phyloP scores from a whole-genome alignment of 2,888 invertebrate genomes.

The Nymphalis urticae region DNA sequence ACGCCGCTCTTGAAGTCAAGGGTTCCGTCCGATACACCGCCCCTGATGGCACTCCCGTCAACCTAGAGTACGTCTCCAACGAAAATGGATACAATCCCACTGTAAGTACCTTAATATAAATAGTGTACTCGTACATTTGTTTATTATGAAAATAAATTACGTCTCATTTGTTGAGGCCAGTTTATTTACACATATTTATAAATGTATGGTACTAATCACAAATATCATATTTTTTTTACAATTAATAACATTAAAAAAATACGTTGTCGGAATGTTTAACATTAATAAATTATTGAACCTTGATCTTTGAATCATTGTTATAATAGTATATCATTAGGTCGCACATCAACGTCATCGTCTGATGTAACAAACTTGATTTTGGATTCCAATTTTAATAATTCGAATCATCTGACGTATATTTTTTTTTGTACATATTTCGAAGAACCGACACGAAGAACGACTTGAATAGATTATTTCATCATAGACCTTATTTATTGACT shows the following conservation, averaged over 20 bases:
- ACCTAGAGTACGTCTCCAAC: constrained; percentile 74
- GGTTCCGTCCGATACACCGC: constrained; percentile 76
- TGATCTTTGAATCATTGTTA: constrained; percentile 39
- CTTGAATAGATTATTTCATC: no score
- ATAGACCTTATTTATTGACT: no score
- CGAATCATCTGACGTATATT: no score
- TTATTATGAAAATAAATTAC: background rate
- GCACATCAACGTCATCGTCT: constrained; percentile 6
- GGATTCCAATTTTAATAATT: constrained; percentile 9
- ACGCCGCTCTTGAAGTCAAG: constrained; percentile 61
- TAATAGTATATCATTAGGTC: constrained; percentile 28
- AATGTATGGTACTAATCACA: no score
- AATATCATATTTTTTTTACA: no score
- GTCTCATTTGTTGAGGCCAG: background rate
- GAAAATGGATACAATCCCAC: constrained; percentile 73
- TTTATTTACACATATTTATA: no score
- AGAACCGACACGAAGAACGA: no score
- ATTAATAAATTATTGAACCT: constrained; percentile 27
- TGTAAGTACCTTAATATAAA: constrained; percentile 42
- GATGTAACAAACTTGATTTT: constrained; percentile 17
- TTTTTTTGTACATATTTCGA: no score
- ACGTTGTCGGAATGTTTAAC: background rate
- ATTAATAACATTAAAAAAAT: background rate
- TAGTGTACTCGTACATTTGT: background rate
- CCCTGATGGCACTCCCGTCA: constrained; percentile 75